Evolutionary conservation across 2,888 invertebrate genomes (phyloP).

Genomic region (Melinaea menophilus): DNA sequence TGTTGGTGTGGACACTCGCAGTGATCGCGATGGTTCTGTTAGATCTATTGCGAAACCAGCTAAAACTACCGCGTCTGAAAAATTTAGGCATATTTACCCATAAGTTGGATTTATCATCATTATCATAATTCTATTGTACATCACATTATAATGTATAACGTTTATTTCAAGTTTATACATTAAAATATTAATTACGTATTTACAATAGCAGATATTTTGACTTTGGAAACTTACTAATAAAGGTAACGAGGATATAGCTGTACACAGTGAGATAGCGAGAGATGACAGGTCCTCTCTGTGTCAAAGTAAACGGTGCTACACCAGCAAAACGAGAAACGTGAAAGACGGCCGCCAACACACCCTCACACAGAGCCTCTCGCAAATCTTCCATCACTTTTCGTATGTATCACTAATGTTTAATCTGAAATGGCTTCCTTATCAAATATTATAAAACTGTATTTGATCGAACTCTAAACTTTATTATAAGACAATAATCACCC

Average conservation of each 20-base stretch:
- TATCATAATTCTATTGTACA: background rate
- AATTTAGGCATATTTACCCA: background rate
- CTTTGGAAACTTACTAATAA: constrained; percentile 17
- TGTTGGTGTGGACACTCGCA: constrained; percentile 15
- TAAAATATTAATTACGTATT: too few species aligned
- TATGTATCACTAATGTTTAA: too few species aligned
- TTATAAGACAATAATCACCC: too few species aligned
- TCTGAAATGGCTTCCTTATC: too few species aligned
- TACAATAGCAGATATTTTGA: background rate
- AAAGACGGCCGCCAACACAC: constrained; percentile 13
- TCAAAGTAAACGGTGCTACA: constrained; percentile 20
- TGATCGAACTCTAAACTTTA: too few species aligned
- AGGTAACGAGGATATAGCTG: constrained; percentile 18
- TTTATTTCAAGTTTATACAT: too few species aligned
- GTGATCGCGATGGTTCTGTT: constrained; percentile 9
- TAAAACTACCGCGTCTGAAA: constrained; percentile 21
- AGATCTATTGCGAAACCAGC: constrained; percentile 19
- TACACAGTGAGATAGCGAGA: constrained; percentile 15
- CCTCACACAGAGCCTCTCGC: background rate
- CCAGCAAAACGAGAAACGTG: constrained; percentile 21
- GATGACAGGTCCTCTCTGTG: constrained; percentile 11
- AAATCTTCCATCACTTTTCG: background rate
- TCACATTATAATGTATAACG: too few species aligned
- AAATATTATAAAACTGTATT: too few species aligned
- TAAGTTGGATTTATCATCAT: background rate